Evolutionary conservation across 2,888 invertebrate genomes (phyloP).

Genomic region (Ommatoiulus sabulosus): DNA sequence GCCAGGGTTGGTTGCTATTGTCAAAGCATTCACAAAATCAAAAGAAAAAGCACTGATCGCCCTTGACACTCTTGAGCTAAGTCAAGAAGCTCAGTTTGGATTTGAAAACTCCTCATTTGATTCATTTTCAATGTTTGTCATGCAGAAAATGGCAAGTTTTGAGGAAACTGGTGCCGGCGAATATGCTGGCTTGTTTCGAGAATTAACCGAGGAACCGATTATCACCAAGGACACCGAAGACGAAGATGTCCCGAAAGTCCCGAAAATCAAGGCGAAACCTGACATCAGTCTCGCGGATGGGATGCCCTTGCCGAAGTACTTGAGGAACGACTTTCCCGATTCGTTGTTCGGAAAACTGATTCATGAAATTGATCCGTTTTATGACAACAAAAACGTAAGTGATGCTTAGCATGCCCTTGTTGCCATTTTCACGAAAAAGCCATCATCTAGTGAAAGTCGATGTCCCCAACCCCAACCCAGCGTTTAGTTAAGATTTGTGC

Average conservation of each 20-base stretch:
- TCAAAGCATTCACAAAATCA: not conserved
- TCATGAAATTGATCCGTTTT: slow-evolving; percentile 51
- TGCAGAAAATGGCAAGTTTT: not conserved
- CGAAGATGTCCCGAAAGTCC: not conserved
- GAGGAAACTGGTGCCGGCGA: not conserved
- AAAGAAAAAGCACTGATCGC: not conserved
- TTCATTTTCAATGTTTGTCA: not conserved
- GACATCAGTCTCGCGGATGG: slow-evolving; percentile 28
- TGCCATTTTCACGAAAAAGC: no score
- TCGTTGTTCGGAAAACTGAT: slow-evolving; percentile 31
- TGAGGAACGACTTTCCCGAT: slow-evolving; percentile 46
- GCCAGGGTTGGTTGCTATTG: not conserved
- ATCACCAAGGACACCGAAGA: not conserved
- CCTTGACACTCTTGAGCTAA: not conserved
- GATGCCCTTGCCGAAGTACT: slow-evolving; percentile 51
- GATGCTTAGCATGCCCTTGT: not conserved
- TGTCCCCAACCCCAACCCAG: no score
- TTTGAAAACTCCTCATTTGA: not conserved
- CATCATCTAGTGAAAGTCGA: no score
- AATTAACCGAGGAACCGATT: not conserved
- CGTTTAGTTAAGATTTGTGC: no score
- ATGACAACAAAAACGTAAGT: slow-evolving; percentile 45
- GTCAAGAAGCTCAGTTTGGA: not conserved
- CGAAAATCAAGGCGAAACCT: slow-evolving; percentile 3
- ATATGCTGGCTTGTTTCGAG: not conserved